Evolutionary conservation across 2,888 invertebrate genomes (phyloP), one percentile per base, ranked within the genome.

Genomic region (Leptura quadrifasciata): DNA sequence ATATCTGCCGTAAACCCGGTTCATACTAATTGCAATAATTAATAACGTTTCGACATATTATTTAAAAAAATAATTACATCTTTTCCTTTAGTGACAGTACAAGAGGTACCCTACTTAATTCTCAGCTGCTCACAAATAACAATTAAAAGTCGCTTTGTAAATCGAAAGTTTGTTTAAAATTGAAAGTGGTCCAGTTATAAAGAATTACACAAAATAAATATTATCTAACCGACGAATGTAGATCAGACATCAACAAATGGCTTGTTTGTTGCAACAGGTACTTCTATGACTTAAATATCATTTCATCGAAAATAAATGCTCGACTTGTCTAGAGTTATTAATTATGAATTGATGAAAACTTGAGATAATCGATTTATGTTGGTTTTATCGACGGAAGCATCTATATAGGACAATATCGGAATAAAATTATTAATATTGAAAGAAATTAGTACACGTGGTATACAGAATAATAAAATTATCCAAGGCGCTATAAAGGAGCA

Each of bases 101-200:
- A 39, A 39, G 35, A 18, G 61, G 6, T 35, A 52, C 52, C 47
- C 52, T 10, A 52, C 67, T 54, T 67, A 31, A 47, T 27, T 20
- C 47, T n/a, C 54, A 67, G 54, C 67, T 67, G 67, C 67, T 15
- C 20, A 24, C 54, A 15, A 54, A 55, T 52, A 52, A 35, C 39
- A 63, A 67, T 67, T 54, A 67, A 67, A 67, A 67, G 27, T 67
- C 54, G 35, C 21, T 61, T 52, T 71, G 12, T 10, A 20, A 47
- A 55, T 15, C 54, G 63, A 58, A 63, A 72, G 31, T 31, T 35
- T 21, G n/a, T 52, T 47, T 12, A 63, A 72, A 72, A 72, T 9
- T 63, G 72, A 72, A 72, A 72, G 72, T 72, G 31, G 39, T 24
- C 63, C 31, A 72, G 63, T 63, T 63, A 72, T 4, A 58, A 70